Evolutionary conservation across 2,113 vertebrate species (phyloP), one percentile per base, ranked within the genome.

Genomic region (Cavia aperea): DNA sequence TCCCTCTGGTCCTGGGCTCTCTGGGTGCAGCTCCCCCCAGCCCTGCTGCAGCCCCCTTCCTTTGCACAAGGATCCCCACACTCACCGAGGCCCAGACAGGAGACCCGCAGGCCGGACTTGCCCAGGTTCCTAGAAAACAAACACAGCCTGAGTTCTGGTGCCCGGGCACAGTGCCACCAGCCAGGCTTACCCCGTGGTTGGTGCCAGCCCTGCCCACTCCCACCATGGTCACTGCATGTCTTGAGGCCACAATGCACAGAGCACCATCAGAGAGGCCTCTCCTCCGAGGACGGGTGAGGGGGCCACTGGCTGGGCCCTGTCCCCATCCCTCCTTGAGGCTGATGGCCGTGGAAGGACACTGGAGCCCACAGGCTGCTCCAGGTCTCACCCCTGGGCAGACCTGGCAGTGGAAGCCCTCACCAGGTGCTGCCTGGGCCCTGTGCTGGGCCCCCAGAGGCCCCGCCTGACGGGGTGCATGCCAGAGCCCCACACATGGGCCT

Each of bases 61-160:
- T 29, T 18, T 21, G 11, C 8, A 51, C 12, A 1, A 84, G 54
- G 54, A n/a, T 15, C 0, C 39, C 14, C 43, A 54, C 31, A 98
- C 98, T 98, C 97, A 99, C 99, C 99, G 96, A 99, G 98, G 95
- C 99, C 99, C 73, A 99, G 98, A 97, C 99, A 99, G 97, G 99
- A 99, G 92, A 99, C 99, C 16, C 99, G 98, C 96, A 99, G 97
- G 93, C 99, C 99, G 0, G 99, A 99, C 97, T 99, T 99, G 81
- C 99, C 99, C 39, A 99, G 98, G 97, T 99, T 99, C 98, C 99
- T 99, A 98, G 89, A 98, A 97, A 97, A 97, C 65, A 97, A 84
- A 89, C 0, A 31, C 4, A 0, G 82, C 16, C 21, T 96, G 49
- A 96, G 84, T 36, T 24, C 75, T 2, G 1, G 81, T 1, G 10